Evolutionary conservation across 2,888 invertebrate genomes (phyloP), one percentile per base, ranked within the genome.

Genomic region (Lobophora halterata): DNA sequence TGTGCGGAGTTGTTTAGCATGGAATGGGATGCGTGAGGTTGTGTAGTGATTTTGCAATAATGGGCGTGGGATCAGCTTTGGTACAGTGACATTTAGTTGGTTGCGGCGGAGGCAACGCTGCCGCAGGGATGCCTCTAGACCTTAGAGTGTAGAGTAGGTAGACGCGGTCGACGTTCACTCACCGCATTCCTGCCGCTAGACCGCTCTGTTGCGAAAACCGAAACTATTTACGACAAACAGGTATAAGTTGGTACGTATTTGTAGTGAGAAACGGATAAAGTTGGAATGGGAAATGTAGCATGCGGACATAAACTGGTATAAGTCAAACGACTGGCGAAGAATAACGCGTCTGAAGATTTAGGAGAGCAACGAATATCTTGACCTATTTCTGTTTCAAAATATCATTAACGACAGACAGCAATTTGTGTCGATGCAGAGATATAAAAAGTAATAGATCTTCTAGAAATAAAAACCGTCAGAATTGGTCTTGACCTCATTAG

Each of bases 401-500:
- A 8, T 8, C 24, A 24, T 25, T 26, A 10, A 24, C 8, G 16
- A 30, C 32, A 31, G 5, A 16, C 8, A 29, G 24, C 17, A 21
- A 32, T 28, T 24, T 32, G 7, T 5, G 12, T 4, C 14, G 13
- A 31, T 26, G 29, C 23, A 23, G 11, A 19, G 39, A 27, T 35
- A 39, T 34, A 43, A 40, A 50, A 23, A 32, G 44, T 24, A 47
- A 44, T 39, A 47, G 38, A 57, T 45, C 46, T 52, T 48, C 46
- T 41, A 63, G 58, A 75, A 69, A 71, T 67, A 75, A 61, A 60
- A 61, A 60, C 49, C 52, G 53, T 52, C 52, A 46, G 62, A 58
- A 57, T 59, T 64, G 68, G 61, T 70, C 78, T 78, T 79, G 79
- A 75, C 79, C 81, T 58, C 62, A 68, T 74, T 81, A 78, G 64